Conservation (phyloP, 1,140 invertebrate species). For the Brachionus asplanchnoidis region DNA sequence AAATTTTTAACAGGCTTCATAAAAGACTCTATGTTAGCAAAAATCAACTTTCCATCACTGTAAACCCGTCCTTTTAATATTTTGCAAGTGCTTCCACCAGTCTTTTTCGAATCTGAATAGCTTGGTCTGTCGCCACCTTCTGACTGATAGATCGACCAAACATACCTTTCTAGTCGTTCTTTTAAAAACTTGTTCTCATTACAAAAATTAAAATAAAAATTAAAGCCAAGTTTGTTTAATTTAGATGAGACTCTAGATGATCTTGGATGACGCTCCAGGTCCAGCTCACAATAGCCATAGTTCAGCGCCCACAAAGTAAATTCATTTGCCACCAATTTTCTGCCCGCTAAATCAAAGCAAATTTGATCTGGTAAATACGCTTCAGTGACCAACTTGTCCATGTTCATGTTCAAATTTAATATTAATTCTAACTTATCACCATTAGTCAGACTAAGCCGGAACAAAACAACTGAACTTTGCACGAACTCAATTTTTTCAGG, state of each 20-base stretch:
- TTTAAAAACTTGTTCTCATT: slow-evolving; percentile 12
- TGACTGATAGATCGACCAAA: background rate
- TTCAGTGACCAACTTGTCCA: background rate
- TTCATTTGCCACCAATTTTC: background rate
- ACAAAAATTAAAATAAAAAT: slow-evolving; percentile 7
- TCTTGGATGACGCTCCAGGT: background rate
- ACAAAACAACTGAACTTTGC: background rate
- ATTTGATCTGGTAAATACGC: slow-evolving; percentile 14
- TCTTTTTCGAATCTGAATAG: background rate
- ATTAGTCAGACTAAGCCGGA: background rate
- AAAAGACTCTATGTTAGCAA: background rate
- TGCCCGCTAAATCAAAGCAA: background rate
- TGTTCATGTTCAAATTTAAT: background rate
- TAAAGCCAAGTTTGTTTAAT: slow-evolving; percentile 20
- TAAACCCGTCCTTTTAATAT: background rate
- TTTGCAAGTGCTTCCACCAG: background rate
- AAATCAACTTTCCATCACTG: background rate
- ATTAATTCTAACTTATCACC: background rate
- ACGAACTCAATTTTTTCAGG: background rate
- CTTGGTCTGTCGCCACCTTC: background rate
- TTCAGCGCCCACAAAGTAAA: slow-evolving; percentile 4
- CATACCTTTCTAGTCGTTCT: slow-evolving; percentile 3
- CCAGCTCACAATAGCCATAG: background rate
- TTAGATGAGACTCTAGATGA: background rate
- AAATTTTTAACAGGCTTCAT: background rate